Percentiles rank a stretch among this genome's conserved stretches.
These are phyloP conservation scores for Pogonognathellus flavescens DNA, from an alignment of 1,140 invertebrate genomes.

Conservation along the genomic window DNA sequence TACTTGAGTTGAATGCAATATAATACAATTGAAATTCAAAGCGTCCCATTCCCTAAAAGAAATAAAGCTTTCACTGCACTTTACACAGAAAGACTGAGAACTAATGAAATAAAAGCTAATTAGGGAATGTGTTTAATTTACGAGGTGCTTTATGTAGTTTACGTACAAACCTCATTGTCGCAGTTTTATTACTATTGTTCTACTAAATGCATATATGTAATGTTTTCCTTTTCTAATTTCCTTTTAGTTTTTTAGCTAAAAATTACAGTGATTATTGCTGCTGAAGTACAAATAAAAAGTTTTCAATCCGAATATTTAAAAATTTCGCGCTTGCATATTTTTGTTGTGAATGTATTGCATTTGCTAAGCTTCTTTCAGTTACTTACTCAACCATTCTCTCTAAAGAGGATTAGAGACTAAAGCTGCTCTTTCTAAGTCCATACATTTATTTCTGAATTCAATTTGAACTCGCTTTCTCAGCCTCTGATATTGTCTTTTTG, in stretches of 20 bases:
- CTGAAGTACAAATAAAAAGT: background rate
- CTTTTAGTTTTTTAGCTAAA: too few relatives aligned
- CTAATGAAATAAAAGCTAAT: slow-evolving; percentile 38
- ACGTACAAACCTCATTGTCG: too few relatives aligned
- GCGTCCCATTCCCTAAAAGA: slow-evolving; percentile 8
- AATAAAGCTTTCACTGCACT: slow-evolving; percentile 13
- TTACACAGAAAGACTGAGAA: background rate
- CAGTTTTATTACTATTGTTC: too few relatives aligned
- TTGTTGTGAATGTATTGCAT: background rate
- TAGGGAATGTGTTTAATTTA: slow-evolving; percentile 31
- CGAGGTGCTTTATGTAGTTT: background rate
- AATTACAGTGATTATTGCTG: too few relatives aligned
- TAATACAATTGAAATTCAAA: slow-evolving; percentile 40
- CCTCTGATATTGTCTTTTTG: background rate
- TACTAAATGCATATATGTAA: too few relatives aligned
- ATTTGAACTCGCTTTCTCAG: slow-evolving; percentile 27
- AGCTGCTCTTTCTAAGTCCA: background rate
- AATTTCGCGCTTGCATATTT: background rate
- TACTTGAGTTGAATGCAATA: slow-evolving; percentile 11
- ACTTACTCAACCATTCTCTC: slow-evolving; percentile 12
- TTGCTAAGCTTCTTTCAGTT: slow-evolving; percentile 1
- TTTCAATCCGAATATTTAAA: background rate
- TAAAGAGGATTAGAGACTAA: background rate
- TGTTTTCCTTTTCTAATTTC: too few relatives aligned
- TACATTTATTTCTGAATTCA: slow-evolving; percentile 31